A percentile compares a stretch with the other conserved stretches of the same genome.
Conservation (phyloP, 2,888 invertebrate genomes). For the Didymodactylos carnosus region DNA sequence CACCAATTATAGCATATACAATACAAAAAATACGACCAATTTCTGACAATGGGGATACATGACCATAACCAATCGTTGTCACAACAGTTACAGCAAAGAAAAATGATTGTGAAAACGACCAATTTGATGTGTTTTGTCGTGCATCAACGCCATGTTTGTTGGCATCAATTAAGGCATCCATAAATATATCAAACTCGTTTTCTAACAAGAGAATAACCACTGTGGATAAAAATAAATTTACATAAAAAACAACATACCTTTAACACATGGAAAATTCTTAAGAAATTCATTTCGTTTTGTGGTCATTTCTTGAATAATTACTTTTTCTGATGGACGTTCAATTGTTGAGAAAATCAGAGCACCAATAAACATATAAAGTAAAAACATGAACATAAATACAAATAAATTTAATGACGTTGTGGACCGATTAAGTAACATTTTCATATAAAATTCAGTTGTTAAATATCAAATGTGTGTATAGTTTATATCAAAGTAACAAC, state of each 20-base stretch:
- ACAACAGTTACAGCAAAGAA: constrained; percentile 70
- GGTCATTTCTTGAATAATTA: constrained; percentile 41
- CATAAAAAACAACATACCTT: constrained; percentile 40
- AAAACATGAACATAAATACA: constrained; percentile 10
- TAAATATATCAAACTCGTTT: constrained; percentile 50
- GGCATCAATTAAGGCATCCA: constrained; percentile 51
- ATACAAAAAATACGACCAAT: constrained; percentile 72
- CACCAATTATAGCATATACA: constrained; percentile 58
- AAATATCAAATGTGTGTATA: too few relatives aligned
- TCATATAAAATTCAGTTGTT: too few relatives aligned
- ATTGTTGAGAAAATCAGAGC: constrained; percentile 59
- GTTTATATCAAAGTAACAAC: too few relatives aligned
- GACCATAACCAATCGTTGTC: constrained; percentile 66
- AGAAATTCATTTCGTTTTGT: constrained; percentile 45
- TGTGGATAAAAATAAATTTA: constrained; percentile 1
- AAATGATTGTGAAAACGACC: constrained; percentile 70
- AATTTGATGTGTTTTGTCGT: constrained; percentile 55
- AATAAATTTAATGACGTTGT: neutral
- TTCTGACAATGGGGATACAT: constrained; percentile 61
- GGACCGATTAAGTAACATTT: neutral
- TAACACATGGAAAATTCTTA: constrained; percentile 43
- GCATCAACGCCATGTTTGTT: constrained; percentile 59
- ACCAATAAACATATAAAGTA: constrained; percentile 48
- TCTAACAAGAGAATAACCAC: constrained; percentile 41
- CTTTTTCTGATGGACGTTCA: constrained; percentile 50